These are phyloP conservation scores for Dendronephthya gigantea DNA, from an alignment of 64 coral and sea anemone species.

Conservation along the genomic window DNA sequence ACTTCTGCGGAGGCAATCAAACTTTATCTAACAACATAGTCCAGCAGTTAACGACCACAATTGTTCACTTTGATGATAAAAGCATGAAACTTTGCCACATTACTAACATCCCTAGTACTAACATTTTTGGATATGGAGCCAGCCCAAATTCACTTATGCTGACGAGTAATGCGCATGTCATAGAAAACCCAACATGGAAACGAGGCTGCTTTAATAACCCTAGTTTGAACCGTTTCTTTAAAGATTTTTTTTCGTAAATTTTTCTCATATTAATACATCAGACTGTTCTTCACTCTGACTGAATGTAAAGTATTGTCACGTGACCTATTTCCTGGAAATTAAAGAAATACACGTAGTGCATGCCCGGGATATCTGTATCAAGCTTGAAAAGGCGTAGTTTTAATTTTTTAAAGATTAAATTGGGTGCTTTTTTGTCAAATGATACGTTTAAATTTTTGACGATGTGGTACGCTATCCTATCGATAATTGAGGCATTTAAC, in stretches of 20 bases:
- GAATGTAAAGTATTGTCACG: neutral
- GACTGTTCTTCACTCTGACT: neutral
- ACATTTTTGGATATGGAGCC: neutral
- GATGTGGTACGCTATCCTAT: too few species aligned
- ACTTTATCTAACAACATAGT: too few species aligned
- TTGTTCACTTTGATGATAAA: too few species aligned
- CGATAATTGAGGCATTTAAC: too few species aligned
- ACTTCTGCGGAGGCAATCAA: too few species aligned
- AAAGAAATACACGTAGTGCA: neutral
- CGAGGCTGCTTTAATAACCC: neutral
- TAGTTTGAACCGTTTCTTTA: neutral
- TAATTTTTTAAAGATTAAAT: too few species aligned
- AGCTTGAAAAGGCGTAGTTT: neutral
- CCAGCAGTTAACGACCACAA: too few species aligned
- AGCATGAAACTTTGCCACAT: slow-evolving; percentile 7
- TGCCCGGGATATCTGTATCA: neutral
- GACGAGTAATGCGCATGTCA: neutral
- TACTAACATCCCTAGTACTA: neutral
- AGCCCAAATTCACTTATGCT: neutral
- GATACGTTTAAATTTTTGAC: too few species aligned
- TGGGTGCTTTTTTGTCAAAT: too few species aligned
- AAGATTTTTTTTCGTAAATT: neutral
- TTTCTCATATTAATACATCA: neutral
- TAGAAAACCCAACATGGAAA: neutral
- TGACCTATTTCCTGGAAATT: neutral